Conservation (phyloP, 2,888 invertebrate genomes). For the Dicycla oo region DNA sequence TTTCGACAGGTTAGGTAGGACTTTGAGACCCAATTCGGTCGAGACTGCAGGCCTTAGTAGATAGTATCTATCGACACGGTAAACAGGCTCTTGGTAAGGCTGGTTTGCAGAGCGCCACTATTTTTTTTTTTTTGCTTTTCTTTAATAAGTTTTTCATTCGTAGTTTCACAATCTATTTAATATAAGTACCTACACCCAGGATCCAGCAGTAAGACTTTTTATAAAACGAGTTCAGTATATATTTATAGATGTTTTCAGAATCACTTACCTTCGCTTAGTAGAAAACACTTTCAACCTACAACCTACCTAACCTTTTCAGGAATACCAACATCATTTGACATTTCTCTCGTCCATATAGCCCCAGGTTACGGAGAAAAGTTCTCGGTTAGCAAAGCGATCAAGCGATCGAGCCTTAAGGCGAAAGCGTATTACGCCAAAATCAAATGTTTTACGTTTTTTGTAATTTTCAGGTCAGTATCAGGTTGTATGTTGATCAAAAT, state of each 20-base stretch:
- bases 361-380: background rate
- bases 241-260: conserved; percentile 10
- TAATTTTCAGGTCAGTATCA: background rate
- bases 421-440: too few relatives aligned
- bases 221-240: background rate
- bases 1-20: too few relatives aligned
- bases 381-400: conserved; percentile 19
- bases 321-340: conserved; percentile 33
- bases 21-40: too few relatives aligned
- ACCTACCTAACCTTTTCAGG: conserved; percentile 4
- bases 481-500: background rate
- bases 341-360: background rate
- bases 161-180: background rate
- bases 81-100: too few relatives aligned
- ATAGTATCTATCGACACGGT: too few relatives aligned
- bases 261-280: background rate
- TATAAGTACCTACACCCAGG: background rate
- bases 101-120: background rate
- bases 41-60: too few relatives aligned
- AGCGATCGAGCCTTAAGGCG: too few relatives aligned
- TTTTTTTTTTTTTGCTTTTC: background rate
- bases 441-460: background rate
- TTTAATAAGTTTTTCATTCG: background rate
- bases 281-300: conserved; percentile 1
- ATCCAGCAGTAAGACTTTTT: background rate